Conservation (phyloP, 2,113 vertebrate species). For the Tragelaphus strepsiceros region DNA sequence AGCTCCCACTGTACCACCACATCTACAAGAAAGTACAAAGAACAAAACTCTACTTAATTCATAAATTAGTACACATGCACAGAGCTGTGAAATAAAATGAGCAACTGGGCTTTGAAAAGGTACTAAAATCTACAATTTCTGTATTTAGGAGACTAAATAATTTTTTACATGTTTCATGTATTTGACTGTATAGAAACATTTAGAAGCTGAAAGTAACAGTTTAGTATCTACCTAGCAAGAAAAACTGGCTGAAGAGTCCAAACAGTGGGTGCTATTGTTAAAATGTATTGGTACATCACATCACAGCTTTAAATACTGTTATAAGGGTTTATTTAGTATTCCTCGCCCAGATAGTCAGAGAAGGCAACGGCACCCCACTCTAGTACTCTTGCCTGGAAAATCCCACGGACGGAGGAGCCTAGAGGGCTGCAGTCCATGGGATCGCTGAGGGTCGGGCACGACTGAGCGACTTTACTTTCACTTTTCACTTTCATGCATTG, state of each 20-base stretch:
- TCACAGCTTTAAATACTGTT: neutral
- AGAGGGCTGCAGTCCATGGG: no score
- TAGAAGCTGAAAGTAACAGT: neutral
- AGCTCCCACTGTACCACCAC: constrained; percentile 97
- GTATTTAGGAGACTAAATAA: neutral
- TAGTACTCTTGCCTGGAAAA: no score
- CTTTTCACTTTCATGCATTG: no score
- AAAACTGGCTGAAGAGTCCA: neutral
- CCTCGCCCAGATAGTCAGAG: neutral
- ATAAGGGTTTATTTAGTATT: neutral
- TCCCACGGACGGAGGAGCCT: no score
- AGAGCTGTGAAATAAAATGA: neutral
- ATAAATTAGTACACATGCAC: neutral
- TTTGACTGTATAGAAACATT: neutral
- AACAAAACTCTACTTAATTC: neutral
- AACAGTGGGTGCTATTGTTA: neutral
- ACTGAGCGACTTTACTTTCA: no score
- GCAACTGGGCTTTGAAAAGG: neutral
- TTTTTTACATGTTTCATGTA: neutral
- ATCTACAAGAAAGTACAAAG: constrained; percentile 79
- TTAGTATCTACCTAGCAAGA: neutral
- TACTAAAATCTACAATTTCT: neutral
- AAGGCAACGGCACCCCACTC: no score
- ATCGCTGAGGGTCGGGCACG: no score
- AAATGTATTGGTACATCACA: neutral